A percentile compares a stretch with the other conserved stretches of the same genome.
These are phyloP conservation scores for Hapalemur alaotrensis DNA, from an alignment of 2,797 vertebrate species.

Conservation along the genomic window DNA sequence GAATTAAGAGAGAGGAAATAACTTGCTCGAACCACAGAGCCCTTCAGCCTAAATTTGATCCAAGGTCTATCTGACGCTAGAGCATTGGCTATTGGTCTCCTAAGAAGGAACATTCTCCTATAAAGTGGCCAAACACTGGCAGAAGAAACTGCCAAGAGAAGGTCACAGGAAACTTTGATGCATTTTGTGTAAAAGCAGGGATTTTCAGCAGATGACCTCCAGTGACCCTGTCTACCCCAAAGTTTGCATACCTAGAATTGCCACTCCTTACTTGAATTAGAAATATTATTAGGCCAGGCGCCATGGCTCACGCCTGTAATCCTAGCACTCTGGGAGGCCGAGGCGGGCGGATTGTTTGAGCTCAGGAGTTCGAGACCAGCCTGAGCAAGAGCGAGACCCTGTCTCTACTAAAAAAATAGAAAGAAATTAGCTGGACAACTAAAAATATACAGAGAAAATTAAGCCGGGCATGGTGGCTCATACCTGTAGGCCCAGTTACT, in stretches of 20 bases:
- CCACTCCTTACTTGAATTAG: neutral
- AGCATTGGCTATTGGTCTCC: neutral
- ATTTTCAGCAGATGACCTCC: neutral
- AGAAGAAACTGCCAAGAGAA: neutral
- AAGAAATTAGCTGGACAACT: too few relatives aligned
- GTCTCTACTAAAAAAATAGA: too few relatives aligned
- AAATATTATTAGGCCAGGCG: too few relatives aligned
- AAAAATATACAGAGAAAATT: too few relatives aligned
- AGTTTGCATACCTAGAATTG: neutral
- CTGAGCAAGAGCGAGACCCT: too few relatives aligned
- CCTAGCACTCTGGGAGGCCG: too few relatives aligned
- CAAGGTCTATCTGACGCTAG: neutral
- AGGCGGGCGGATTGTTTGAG: too few relatives aligned
- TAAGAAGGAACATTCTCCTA: neutral
- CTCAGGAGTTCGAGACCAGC: too few relatives aligned
- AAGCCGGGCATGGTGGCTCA: too few relatives aligned
- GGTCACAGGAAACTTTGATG: neutral
- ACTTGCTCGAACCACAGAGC: neutral
- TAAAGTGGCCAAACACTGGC: neutral
- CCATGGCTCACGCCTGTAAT: too few relatives aligned
- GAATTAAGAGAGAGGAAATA: neutral
- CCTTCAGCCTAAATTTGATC: neutral
- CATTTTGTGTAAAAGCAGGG: neutral
- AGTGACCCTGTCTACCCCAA: neutral
- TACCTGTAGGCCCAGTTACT: too few relatives aligned